These are phyloP conservation scores for Entosphenus tridentatus DNA, from an alignment of 2,113 vertebrate species.

Conservation along the genomic window DNA sequence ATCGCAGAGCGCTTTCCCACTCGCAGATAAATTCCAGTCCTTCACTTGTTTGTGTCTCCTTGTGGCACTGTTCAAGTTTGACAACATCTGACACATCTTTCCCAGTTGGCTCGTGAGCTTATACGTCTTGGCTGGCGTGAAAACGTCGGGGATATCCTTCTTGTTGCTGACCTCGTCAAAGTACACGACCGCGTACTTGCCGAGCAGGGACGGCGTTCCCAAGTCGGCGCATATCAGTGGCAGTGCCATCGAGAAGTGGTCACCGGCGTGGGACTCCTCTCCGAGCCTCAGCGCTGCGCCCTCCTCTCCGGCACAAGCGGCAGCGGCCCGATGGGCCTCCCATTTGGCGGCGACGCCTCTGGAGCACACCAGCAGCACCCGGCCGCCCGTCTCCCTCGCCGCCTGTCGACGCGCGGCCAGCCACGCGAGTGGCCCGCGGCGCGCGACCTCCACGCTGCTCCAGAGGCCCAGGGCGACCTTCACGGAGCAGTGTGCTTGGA, in stretches of 20 bases:
- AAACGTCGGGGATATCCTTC: slow-evolving; percentile 45
- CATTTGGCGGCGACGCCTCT: slow-evolving; percentile 63
- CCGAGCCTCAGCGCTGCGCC: slow-evolving; percentile 21
- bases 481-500: slow-evolving; percentile 45
- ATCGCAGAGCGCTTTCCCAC: too few relatives aligned
- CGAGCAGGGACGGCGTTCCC: slow-evolving; percentile 41
- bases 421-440: slow-evolving; percentile 50
- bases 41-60: too few relatives aligned
- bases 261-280: slow-evolving; percentile 44
- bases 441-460: slow-evolving; percentile 35
- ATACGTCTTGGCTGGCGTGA: slow-evolving; percentile 43
- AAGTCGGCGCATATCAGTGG: slow-evolving; percentile 63
- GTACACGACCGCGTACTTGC: slow-evolving; percentile 68
- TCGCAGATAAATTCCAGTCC: too few relatives aligned
- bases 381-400: slow-evolving; percentile 32
- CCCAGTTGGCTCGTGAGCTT: slow-evolving; percentile 66
- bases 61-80: too few relatives aligned
- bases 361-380: slow-evolving; percentile 67
- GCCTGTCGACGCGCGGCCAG: slow-evolving; percentile 47
- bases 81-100: slow-evolving; percentile 25
- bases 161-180: slow-evolving; percentile 43
- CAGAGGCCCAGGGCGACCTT: slow-evolving; percentile 55
- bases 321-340: slow-evolving; percentile 30
- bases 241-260: slow-evolving; percentile 60
- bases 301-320: slow-evolving; percentile 8